Evolutionary conservation across 2,888 invertebrate genomes (phyloP).

Genomic region (Calliphora vomitoria): DNA sequence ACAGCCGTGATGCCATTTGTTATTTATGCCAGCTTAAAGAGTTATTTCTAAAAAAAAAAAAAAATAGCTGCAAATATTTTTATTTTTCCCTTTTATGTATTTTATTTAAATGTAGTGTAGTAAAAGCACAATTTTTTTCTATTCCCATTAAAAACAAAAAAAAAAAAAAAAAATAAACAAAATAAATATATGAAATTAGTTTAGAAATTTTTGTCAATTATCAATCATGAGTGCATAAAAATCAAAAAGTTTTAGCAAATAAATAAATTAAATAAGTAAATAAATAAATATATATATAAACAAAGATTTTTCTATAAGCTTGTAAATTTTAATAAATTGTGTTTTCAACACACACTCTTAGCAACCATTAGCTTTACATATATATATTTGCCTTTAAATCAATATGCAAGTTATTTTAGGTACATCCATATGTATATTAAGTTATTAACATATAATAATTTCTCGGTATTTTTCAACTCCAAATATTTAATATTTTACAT

Average conservation of each 20-base stretch:
- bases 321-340: constrained; percentile 8
- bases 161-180: neutral
- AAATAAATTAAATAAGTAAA: neutral
- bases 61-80: constrained; percentile 3
- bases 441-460: no score
- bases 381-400: neutral
- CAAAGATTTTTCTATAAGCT: constrained; percentile 38
- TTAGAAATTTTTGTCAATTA: constrained; percentile 56
- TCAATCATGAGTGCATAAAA: constrained; percentile 23
- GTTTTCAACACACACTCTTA: neutral
- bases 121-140: constrained; percentile 45
- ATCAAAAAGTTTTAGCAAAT: constrained; percentile 1
- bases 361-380: neutral
- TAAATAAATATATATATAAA: neutral
- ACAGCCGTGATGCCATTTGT: constrained; percentile 79
- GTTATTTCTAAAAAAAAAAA: constrained; percentile 78
- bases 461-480: neutral
- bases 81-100: constrained; percentile 4
- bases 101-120: constrained; percentile 57
- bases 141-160: constrained; percentile 27
- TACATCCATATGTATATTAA: neutral
- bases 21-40: constrained; percentile 78
- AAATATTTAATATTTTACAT: no score
- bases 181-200: neutral
- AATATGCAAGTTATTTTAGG: neutral